These are phyloP conservation scores for Pionites leucogaster DNA, from an alignment of 2,113 vertebrate species.

Conservation along the genomic window DNA sequence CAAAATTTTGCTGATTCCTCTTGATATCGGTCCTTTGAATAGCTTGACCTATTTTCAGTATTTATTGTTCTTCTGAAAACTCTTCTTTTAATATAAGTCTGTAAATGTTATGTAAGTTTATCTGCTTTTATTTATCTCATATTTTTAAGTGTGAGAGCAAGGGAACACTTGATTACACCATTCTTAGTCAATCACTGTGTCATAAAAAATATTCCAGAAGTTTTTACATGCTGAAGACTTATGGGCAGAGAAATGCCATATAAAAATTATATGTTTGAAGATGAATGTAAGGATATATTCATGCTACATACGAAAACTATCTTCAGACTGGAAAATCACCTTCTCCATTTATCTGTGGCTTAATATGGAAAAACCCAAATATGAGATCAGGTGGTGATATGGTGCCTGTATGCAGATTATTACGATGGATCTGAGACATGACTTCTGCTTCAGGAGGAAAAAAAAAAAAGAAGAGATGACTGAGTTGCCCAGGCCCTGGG, in stretches of 20 bases:
- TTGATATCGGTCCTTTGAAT: slow-evolving; percentile 21
- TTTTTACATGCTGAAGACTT: not conserved
- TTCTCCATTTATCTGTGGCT: not conserved
- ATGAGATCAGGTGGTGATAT: not conserved
- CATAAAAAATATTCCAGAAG: not conserved
- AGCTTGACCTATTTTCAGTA: slow-evolving; percentile 62
- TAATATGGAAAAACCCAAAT: not conserved
- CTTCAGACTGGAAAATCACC: not conserved
- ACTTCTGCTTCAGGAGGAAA: not conserved
- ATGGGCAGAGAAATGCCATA: not conserved
- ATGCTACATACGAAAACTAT: not conserved
- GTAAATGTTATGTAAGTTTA: slow-evolving; percentile 26
- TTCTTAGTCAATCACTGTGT: not conserved
- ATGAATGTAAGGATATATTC: not conserved
- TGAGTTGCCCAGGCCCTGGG: not conserved
- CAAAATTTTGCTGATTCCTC: slow-evolving; percentile 48
- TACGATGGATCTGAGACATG: fast-evolving
- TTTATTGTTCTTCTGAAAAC: slow-evolving; percentile 52
- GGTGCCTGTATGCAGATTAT: fast-evolving
- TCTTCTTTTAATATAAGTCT: not conserved
- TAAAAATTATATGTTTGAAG: not conserved
- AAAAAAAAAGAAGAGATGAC: not conserved
- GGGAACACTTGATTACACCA: fast-evolving
- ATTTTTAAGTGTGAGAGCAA: not conserved
- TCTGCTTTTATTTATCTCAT: slow-evolving; percentile 21